phyloP scores from a whole-genome alignment of 2,797 vertebrate species.

The Allobates femoralis region DNA sequence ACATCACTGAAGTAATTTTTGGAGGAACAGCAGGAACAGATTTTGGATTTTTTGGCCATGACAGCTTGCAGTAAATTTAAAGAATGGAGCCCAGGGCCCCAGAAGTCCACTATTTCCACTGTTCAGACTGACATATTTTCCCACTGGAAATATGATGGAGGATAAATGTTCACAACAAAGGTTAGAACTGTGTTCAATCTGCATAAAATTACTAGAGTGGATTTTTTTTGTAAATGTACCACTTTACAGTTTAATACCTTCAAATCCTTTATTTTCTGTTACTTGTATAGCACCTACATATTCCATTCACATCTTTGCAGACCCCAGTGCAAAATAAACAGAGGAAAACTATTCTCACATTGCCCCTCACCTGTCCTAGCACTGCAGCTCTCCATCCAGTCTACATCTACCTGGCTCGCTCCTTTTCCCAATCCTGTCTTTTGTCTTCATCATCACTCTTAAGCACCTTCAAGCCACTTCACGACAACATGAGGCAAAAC shows the following conservation, averaged over 20 bases:
- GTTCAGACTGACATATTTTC: constrained; percentile 1
- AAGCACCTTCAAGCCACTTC: no score
- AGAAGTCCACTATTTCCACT: constrained; percentile 17
- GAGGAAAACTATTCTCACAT: no score
- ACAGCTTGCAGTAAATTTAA: constrained; percentile 11
- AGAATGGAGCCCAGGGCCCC: neutral
- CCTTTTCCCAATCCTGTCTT: no score
- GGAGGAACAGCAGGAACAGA: constrained; percentile 11
- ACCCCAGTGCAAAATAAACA: no score
- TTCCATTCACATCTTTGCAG: no score
- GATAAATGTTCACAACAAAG: constrained; percentile 23
- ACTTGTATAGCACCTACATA: no score
- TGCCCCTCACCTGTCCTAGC: no score
- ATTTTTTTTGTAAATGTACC: neutral
- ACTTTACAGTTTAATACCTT: neutral
- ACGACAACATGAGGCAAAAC: no score
- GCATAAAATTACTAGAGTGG: neutral
- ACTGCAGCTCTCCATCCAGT: no score
- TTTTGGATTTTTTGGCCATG: constrained; percentile 17
- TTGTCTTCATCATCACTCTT: no score
- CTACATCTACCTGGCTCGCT: no score
- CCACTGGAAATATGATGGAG: constrained; percentile 20
- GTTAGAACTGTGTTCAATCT: neutral
- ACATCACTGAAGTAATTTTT: constrained; percentile 9
- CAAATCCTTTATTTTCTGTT: neutral